Evolutionary conservation across 2,797 vertebrate genomes (phyloP), one percentile per base, ranked within the genome.

Genomic region (Yasuhikotakia modesta): DNA sequence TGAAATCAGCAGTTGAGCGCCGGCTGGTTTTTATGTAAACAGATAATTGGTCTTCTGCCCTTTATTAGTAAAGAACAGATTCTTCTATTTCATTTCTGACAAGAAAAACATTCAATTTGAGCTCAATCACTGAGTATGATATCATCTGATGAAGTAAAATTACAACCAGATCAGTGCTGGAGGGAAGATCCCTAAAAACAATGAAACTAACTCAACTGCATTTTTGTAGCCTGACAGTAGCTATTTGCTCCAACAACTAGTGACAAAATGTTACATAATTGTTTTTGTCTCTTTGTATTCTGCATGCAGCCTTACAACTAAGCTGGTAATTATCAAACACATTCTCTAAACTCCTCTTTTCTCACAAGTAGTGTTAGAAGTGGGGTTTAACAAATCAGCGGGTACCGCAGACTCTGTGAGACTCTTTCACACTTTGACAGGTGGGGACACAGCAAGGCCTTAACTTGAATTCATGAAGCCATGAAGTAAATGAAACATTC

Each of bases 241-340:
- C 55, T 27, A 30, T 68, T 68, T 68, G 22, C 8, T 66, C 6
- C 43, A 64, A 19, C 19, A 67, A 27, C 14, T 69, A 14, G 46
- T 52, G 57, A 30, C 24, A 30, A 60, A 60, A 27, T 27, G 57
- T 60, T 60, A 27, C 57, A 60, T 24, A 13, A 24, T 24, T 58
- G 55, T 27, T 58, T 57, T 58, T 14, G 55, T 27, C 55, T 4
- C 12, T 14, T 24, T 58, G 55, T 24, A 58, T 24, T 58, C 22
- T 58, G 21, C 55, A 58, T 1, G 13, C 55, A 24, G 55, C 55
- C 12, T 27, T 22, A 14, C 55, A 14, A 27, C 55, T 16, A 58
- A 58, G 22, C 55, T 27, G 21, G 55, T 5, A 58, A 58, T 58
- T 58, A 58, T 58, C 55, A 58, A 22, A 58, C 24, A 58, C 55